Evolutionary conservation across 2,113 vertebrate species (phyloP).

Genomic region (Mesoclemmys tuberculata): DNA sequence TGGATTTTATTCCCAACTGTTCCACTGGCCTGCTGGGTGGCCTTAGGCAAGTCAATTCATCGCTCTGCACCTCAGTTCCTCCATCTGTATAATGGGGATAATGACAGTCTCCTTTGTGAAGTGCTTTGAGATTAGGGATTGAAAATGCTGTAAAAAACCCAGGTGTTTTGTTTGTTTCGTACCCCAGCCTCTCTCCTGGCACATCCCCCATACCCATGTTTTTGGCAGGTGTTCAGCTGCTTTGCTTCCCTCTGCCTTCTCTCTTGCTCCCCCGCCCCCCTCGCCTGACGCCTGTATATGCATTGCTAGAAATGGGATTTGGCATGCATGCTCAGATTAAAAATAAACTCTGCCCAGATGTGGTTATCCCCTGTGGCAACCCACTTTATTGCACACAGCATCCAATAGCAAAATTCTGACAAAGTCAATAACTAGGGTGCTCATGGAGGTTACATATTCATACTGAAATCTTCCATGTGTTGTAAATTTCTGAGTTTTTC

Average conservation of each 20-base stretch:
- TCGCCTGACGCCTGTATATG: not conserved
- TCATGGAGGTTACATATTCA: conserved; percentile 37
- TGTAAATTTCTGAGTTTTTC: not conserved
- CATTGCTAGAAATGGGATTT: not conserved
- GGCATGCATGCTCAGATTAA: not conserved
- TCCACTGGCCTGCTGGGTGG: not conserved
- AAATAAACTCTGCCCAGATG: conserved; percentile 60
- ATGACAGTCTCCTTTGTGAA: not conserved
- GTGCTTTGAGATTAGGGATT: not conserved
- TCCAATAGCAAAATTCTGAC: conserved; percentile 42
- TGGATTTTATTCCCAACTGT: not conserved
- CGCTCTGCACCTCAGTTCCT: conserved; percentile 3
- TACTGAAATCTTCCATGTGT: not conserved
- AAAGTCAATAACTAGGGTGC: conserved; percentile 57
- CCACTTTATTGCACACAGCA: conserved; percentile 53
- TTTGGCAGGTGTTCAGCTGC: not conserved
- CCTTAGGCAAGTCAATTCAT: not conserved
- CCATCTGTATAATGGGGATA: conserved; percentile 14
- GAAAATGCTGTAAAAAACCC: not conserved
- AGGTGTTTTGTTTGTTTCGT: not conserved
- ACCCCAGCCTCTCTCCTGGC: not conserved
- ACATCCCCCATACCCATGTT: not conserved
- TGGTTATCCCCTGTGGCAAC: conserved; percentile 64
- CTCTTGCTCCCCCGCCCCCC: accelerated
- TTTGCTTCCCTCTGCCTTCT: not conserved